These are phyloP conservation scores for Caenorhabditis inopinata DNA, from an alignment of 1,140 invertebrate genomes.

Conservation along the genomic window DNA sequence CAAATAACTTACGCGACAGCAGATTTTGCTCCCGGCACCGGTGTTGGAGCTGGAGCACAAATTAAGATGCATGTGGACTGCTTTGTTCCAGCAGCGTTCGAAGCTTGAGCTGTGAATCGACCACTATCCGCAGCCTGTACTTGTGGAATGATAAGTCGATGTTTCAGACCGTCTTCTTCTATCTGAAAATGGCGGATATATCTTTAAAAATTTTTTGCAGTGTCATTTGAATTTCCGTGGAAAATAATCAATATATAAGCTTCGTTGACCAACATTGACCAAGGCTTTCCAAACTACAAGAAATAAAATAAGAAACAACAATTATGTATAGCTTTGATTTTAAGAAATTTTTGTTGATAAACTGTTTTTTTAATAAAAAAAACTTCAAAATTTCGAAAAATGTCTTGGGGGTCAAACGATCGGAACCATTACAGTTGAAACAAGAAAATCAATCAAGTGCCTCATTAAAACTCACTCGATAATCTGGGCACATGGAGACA, in stretches of 20 bases:
- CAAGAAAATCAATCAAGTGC: no score
- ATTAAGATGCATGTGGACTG: constrained; percentile 66
- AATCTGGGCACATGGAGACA: constrained; percentile 63
- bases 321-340: no score
- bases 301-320: no score
- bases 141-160: constrained; percentile 53
- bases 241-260: no score
- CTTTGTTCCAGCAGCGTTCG: constrained; percentile 63
- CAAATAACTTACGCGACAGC: constrained; percentile 49
- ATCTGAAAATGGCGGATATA: constrained; percentile 56
- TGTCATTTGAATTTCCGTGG: no score
- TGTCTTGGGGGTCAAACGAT: no score
- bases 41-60: constrained; percentile 65
- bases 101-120: constrained; percentile 63
- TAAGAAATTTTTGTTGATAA: no score
- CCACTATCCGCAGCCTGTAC: constrained; percentile 60
- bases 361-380: no score
- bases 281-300: background rate
- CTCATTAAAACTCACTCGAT: constrained; percentile 55
- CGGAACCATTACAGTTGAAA: no score
- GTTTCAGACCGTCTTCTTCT: constrained; percentile 53
- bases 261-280: no score
- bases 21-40: constrained; percentile 59
- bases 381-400: no score
- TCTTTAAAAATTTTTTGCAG: no score